These are phyloP conservation scores for Phocides pigmalion DNA, from an alignment of 1,140 invertebrate species.

Conservation along the genomic window DNA sequence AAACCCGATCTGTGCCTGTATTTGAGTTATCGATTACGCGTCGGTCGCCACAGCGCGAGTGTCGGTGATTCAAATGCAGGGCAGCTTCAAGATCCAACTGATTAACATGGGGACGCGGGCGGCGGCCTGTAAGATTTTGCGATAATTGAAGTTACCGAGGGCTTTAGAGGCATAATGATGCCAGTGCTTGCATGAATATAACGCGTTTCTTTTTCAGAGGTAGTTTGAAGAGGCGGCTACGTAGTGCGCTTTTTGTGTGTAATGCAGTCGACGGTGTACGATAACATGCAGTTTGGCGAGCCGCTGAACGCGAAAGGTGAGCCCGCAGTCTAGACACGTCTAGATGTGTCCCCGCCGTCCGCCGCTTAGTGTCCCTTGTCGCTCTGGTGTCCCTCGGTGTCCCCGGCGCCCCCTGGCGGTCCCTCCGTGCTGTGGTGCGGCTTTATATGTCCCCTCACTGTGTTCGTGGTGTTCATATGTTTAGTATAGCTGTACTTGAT, in stretches of 20 bases:
- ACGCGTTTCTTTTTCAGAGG: slow-evolving; percentile 81
- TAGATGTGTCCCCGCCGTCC: slow-evolving; percentile 50
- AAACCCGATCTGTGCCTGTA: slow-evolving; percentile 56
- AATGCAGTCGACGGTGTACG: slow-evolving; percentile 70
- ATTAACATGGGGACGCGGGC: slow-evolving; percentile 90
- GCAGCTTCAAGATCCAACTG: slow-evolving; percentile 86
- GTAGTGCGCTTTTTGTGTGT: slow-evolving; percentile 80
- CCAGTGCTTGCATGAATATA: slow-evolving; percentile 64
- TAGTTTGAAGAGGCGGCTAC: slow-evolving; percentile 62
- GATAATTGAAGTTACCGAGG: slow-evolving; percentile 35
- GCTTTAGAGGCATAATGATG: slow-evolving; percentile 49
- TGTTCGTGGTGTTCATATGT: slow-evolving; percentile 24
- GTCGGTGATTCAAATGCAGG: slow-evolving; percentile 79
- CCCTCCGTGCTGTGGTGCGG: slow-evolving; percentile 30
- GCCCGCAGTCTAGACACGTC: slow-evolving; percentile 53
- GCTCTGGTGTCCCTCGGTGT: slow-evolving; percentile 55
- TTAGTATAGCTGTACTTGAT: slow-evolving; percentile 15
- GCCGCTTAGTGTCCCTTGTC: slow-evolving; percentile 57
- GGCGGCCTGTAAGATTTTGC: slow-evolving; percentile 87
- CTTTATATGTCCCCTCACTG: slow-evolving; percentile 22
- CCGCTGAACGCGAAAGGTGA: slow-evolving; percentile 77
- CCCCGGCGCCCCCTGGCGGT: slow-evolving; percentile 42
- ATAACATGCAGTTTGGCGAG: slow-evolving; percentile 75
- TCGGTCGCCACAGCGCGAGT: slow-evolving; percentile 57
- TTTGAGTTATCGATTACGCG: slow-evolving; percentile 67